Conservation (phyloP, 2,113 vertebrate species). For the Sphaerodactylus townsendi region DNA sequence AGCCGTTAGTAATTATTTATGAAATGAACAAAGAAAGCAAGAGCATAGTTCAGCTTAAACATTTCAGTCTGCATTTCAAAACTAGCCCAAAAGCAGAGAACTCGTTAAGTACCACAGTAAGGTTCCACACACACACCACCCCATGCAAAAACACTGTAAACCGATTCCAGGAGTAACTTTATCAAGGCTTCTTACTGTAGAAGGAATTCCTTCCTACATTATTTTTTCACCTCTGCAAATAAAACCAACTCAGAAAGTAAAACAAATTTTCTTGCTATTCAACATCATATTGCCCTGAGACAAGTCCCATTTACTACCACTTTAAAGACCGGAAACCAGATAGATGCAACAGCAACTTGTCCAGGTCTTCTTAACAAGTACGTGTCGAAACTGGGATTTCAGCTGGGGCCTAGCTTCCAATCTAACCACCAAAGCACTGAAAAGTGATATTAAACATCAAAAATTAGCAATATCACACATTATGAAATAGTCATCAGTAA, state of each 20-base stretch:
- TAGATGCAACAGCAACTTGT: background rate
- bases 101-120: background rate
- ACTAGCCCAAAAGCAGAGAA: background rate
- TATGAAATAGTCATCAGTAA: background rate
- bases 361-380: background rate
- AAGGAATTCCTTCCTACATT: too few relatives aligned
- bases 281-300: background rate
- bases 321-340: background rate
- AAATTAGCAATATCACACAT: background rate
- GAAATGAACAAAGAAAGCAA: background rate
- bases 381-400: background rate
- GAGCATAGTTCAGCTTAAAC: background rate
- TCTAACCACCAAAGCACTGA: too few relatives aligned
- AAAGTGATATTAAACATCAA: too few relatives aligned
- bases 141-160: background rate
- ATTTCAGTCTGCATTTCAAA: background rate
- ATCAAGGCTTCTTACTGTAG: background rate
- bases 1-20: background rate
- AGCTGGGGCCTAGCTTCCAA: background rate
- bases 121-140: too few relatives aligned
- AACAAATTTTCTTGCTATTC: background rate
- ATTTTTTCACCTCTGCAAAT: too few relatives aligned
- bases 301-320: background rate
- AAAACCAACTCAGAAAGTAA: background rate
- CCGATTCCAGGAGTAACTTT: background rate